Evolutionary conservation across 2,797 vertebrate genomes (phyloP), one percentile per base, ranked within the genome.

Genomic region (Dipus sagitta): DNA sequence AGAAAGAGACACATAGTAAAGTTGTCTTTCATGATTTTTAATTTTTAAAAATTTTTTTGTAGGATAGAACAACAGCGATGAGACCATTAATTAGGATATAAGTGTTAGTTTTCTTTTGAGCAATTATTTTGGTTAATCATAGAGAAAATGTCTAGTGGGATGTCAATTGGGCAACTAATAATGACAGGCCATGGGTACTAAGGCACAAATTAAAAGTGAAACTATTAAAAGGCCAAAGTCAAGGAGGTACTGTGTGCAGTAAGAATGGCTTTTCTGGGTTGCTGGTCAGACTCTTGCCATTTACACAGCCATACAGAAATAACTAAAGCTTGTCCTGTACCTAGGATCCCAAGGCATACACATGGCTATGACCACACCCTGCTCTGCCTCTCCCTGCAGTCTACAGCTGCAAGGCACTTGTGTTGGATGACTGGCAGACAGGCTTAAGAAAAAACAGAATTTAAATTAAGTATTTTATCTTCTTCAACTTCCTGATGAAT

Each of bases 121-220:
- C 76, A 70, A 74, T 83, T 89, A 58, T 82, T 77, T 85, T 85
- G 14, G 23, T 62, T 52, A 60, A 60, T 67, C n/a, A 82, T 76
- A 86, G 13, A 77, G 30, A 72, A 87, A 9, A 3, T 60, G 2
- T 70, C 64, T 88, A 60, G 38, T 30, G 5, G 1, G 60, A 38
- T 75, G 14, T 32, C 79, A 77, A 64, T 0, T 58, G 47, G 72
- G 90, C 21, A 72, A 58, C 13, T 77, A 79, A 47, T 83, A 32
- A 90, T 14, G 8, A n/a, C 2, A 67, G 84, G 30, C 28, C 54
- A 4, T 30, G n/a, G 20, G 30, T 54, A 18, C 11, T 74, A 38
- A 2, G 7, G 18, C 8, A 21, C 17, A 79, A 71, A 14, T 34
- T 32, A 52, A 78, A 65, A 80, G 60, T 47, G 47, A 93, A 86